Evolutionary conservation across 2,888 invertebrate species (phyloP).

Genomic region (Cremastinae sp.): DNA sequence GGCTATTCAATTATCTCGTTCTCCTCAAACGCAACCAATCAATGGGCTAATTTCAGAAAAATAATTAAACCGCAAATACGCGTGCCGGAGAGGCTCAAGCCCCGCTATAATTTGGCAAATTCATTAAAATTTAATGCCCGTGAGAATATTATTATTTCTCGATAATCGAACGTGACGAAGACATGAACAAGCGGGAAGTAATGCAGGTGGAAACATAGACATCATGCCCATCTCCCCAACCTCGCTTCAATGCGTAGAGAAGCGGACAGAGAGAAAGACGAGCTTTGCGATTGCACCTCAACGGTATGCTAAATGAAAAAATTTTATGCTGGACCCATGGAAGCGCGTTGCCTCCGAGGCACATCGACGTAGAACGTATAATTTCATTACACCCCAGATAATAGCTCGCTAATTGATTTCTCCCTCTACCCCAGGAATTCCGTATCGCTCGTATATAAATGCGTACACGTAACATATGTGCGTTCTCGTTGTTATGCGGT

Average conservation of each 20-base stretch:
- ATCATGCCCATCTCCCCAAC: slow-evolving; percentile 48
- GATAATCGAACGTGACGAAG: slow-evolving; percentile 43
- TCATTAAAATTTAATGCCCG: slow-evolving; percentile 48
- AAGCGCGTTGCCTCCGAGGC: slow-evolving; percentile 41
- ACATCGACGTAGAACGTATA: slow-evolving; percentile 63
- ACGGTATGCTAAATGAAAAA: slow-evolving; percentile 23
- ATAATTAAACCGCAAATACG: slow-evolving; percentile 12
- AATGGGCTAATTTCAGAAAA: slow-evolving; percentile 11
- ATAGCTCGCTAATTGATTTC: slow-evolving; percentile 66
- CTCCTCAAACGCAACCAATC: too few species aligned
- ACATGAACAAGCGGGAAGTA: neutral
- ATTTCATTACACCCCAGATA: slow-evolving; percentile 65
- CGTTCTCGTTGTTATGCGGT: too few species aligned
- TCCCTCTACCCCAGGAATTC: slow-evolving; percentile 52
- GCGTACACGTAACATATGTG: too few species aligned
- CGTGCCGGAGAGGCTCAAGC: too few species aligned
- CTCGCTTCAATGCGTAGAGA: slow-evolving; percentile 55
- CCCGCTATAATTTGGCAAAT: slow-evolving; percentile 39
- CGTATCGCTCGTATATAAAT: neutral
- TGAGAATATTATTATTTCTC: slow-evolving; percentile 52
- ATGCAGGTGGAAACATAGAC: slow-evolving; percentile 15
- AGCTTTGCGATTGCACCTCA: slow-evolving; percentile 5
- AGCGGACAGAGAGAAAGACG: slow-evolving; percentile 1
- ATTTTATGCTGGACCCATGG: slow-evolving; percentile 17
- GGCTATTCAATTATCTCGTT: too few species aligned